Percentiles rank a stretch among this genome's conserved stretches.
Evolutionary conservation across 2,888 invertebrate genomes (phyloP).

Genomic region (Apodemia duryi): DNA sequence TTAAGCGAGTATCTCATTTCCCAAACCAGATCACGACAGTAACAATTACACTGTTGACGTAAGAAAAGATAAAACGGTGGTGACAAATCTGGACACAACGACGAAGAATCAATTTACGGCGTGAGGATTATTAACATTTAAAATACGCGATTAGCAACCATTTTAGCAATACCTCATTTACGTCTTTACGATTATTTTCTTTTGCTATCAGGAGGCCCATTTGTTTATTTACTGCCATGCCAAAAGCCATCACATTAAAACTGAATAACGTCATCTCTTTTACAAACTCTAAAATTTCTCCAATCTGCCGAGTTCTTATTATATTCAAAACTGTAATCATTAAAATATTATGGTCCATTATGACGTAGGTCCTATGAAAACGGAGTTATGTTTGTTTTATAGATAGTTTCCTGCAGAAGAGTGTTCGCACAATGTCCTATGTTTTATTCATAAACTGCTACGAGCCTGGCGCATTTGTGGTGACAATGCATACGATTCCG

Average conservation of each 20-base stretch:
- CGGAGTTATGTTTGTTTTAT: conserved; percentile 7
- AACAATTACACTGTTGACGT: no score
- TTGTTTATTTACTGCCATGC: no score
- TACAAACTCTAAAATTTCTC: conserved; percentile 2
- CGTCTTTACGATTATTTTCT: no score
- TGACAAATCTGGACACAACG: no score
- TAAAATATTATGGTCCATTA: conserved; percentile 32
- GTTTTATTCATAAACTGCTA: conserved; percentile 3
- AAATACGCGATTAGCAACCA: no score
- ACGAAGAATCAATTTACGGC: no score
- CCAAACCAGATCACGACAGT: no score
- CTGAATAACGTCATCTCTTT: neutral
- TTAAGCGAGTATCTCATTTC: no score
- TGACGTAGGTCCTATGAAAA: conserved; percentile 20
- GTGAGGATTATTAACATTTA: no score
- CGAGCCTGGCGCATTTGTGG: neutral
- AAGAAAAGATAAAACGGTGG: no score
- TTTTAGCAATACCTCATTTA: no score
- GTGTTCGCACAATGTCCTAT: neutral
- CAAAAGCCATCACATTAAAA: neutral
- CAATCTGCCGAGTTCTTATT: conserved; percentile 25
- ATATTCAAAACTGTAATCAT: conserved; percentile 29
- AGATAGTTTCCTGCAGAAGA: neutral
- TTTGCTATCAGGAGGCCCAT: no score
- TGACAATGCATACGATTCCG: neutral